Evolutionary conservation across 2,797 vertebrate genomes (phyloP), one percentile per base, ranked within the genome.

Genomic region (Notoglanidium macrostoma): DNA sequence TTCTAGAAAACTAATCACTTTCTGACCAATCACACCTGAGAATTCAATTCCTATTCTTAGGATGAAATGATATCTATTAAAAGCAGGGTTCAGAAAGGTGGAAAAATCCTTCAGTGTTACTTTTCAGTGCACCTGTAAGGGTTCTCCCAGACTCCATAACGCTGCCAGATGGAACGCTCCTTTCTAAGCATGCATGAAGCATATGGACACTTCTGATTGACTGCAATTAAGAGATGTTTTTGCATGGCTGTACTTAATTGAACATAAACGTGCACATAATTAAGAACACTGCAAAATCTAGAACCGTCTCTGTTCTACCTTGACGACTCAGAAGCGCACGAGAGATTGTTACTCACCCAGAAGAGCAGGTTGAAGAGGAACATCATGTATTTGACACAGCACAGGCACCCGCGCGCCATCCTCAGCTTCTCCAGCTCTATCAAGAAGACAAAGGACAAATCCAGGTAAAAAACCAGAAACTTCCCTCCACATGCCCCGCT

Each of bases 301-400:
- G 9, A 11, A 57, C 35, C 35, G 35, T 23, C 55, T 61, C 26
- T 26, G 57, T 44, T 40, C 5, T 61, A 44, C 32, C 54, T 26
- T 80, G 78, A 61, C 0, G 51, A 55, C 3, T 77, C 2, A 29
- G 32, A 79, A 59, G 19, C 5, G 9, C 21, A 0, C 29, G 15
- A n/a, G 46, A 26, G 57, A 32, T 32, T 35, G 44, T 74, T 88
- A 95, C 95, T 97, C 94, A 99, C 98, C 98, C 98, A 99, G 94
- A 99, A 99, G 91, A 99, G 94, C 92, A 99, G 95, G 96, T 99
- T 99, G 96, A 99, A 99, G 94, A 99, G 97, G 95, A 99, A 99
- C 96, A 99, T 97, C 97, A 98, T 96, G 94, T 99, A 99, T 93
- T 99, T 99, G 91, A 99, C 96, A 90, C 98, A 99, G 95, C 98